Conservation (phyloP, 2,888 invertebrate genomes). For the Leucophenga montana region DNA sequence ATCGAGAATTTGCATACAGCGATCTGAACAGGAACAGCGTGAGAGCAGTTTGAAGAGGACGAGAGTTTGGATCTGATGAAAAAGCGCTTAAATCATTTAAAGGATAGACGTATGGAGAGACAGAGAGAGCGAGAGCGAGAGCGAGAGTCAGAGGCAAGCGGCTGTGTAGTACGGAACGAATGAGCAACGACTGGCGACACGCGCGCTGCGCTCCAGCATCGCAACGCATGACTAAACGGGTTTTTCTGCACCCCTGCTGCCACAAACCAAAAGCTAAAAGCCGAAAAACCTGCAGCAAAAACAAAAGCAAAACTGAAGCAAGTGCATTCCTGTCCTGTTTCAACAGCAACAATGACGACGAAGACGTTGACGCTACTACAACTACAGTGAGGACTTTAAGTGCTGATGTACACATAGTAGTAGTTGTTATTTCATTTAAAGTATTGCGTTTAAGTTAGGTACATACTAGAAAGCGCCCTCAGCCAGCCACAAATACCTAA, state of each 20-base stretch:
- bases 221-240: slow-evolving; percentile 22
- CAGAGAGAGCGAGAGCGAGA: slow-evolving; percentile 1
- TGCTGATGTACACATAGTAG: too few species aligned
- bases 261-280: slow-evolving; percentile 10
- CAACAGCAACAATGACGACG: slow-evolving; percentile 5
- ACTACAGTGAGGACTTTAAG: too few species aligned
- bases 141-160: not conserved
- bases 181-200: not conserved
- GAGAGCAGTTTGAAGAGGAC: not conserved
- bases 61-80: not conserved
- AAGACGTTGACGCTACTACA: too few species aligned
- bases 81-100: not conserved
- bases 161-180: not conserved
- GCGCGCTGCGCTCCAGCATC: not conserved
- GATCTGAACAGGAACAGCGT: slow-evolving; percentile 19
- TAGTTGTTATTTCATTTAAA: too few species aligned
- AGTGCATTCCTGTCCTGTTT: slow-evolving; percentile 16
- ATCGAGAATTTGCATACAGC: slow-evolving; percentile 37
- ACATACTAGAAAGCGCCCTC: too few species aligned
- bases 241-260: slow-evolving; percentile 1
- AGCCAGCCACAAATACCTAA: too few species aligned
- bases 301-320: slow-evolving; percentile 40
- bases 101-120: not conserved
- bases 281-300: slow-evolving; percentile 34
- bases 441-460: too few species aligned